These are phyloP conservation scores for Onychomys arenicola DNA, from an alignment of 2,797 vertebrate species.

Conservation along the genomic window DNA sequence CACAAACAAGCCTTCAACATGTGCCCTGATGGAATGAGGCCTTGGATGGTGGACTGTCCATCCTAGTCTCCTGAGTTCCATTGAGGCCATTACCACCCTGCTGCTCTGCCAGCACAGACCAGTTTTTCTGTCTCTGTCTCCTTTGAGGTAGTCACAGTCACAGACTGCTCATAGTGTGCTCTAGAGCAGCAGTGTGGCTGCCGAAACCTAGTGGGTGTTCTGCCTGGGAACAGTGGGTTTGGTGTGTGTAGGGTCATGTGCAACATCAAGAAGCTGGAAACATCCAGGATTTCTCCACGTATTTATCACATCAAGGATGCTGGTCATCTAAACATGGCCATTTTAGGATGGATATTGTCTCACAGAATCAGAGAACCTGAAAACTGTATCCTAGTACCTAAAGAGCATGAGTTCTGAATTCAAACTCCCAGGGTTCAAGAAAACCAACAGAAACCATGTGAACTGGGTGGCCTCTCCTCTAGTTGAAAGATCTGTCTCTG, in stretches of 20 bases:
- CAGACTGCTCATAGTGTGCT: background rate
- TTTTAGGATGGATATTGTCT: background rate
- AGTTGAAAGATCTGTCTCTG: background rate
- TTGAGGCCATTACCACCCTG: background rate
- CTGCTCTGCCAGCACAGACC: background rate
- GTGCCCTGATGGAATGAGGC: background rate
- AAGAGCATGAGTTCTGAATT: background rate
- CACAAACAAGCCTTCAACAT: accelerated
- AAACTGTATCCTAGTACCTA: background rate
- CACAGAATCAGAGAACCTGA: background rate
- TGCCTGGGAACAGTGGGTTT: background rate
- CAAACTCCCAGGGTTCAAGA: background rate
- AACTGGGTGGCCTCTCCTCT: background rate
- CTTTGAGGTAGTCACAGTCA: background rate
- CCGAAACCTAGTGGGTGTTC: background rate
- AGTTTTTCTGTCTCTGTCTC: background rate
- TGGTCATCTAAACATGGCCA: background rate
- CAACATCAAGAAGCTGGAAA: background rate
- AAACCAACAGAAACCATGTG: background rate
- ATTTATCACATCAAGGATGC: background rate
- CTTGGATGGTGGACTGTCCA: no score
- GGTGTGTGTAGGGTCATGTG: background rate
- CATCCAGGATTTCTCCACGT: background rate
- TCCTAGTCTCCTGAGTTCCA: background rate
- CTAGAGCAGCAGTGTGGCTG: background rate